phyloP scores from a whole-genome alignment of 2,888 invertebrate species.

The Phortica okadai region DNA sequence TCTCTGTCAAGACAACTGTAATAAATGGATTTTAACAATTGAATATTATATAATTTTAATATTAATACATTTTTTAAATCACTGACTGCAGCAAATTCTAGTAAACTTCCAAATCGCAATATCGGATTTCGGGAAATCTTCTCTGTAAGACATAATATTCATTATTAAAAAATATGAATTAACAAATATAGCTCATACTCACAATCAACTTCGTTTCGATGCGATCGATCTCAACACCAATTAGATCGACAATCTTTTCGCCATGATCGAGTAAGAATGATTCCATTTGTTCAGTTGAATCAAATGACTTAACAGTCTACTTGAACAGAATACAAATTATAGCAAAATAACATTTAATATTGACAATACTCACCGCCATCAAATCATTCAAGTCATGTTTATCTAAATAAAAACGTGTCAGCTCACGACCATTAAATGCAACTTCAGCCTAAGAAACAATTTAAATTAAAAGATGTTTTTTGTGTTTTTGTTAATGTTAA shows the following conservation, averaged over 20 bases:
- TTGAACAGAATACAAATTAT: constrained; percentile 45
- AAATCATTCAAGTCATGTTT: constrained; percentile 90
- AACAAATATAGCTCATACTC: constrained; percentile 64
- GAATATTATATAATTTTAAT: no score
- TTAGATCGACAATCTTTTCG: constrained; percentile 97
- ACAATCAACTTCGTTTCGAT: constrained; percentile 97
- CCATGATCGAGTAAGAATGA: constrained; percentile 95
- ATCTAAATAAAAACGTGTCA: constrained; percentile 94
- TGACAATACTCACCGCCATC: constrained; percentile 80
- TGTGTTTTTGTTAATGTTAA: no score
- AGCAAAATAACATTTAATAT: background rate
- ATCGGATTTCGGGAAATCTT: constrained; percentile 94
- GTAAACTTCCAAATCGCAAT: constrained; percentile 94
- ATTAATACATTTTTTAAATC: no score
- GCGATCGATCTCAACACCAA: constrained; percentile 98
- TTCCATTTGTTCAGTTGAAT: constrained; percentile 93
- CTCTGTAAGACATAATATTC: constrained; percentile 79
- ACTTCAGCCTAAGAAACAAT: constrained; percentile 86
- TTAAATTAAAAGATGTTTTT: background rate
- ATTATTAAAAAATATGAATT: background rate
- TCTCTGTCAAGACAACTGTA: no score
- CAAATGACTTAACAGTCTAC: constrained; percentile 90
- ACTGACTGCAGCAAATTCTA: constrained; percentile 36
- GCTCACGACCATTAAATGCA: constrained; percentile 97
- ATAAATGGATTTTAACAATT: no score